phyloP scores from a whole-genome alignment of 2,888 invertebrate genomes.

The Ochlodes sylvanus region DNA sequence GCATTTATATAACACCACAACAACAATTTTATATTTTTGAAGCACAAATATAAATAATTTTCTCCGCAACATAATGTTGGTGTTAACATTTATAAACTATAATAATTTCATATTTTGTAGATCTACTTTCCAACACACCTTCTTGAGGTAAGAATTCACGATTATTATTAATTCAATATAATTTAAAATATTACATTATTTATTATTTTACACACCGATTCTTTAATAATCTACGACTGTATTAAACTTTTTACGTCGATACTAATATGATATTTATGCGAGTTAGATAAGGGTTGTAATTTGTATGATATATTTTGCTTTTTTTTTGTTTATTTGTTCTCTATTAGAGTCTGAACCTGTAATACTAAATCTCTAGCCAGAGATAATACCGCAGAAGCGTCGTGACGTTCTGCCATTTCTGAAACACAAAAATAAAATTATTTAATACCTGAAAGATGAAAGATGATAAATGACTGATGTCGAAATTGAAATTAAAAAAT shows the following conservation, averaged over 20 bases:
- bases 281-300: conserved; percentile 3
- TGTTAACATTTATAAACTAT: conserved; percentile 22
- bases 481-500: no score
- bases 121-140: conserved; percentile 18
- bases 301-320: background rate
- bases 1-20: background rate
- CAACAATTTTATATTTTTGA: conserved; percentile 3
- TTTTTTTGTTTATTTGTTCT: conserved; percentile 93
- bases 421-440: conserved; percentile 59
- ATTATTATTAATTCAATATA: no score
- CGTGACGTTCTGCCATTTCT: conserved; percentile 99
- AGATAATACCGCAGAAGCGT: conserved; percentile 92
- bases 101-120: conserved; percentile 14
- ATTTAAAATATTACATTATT: conserved; percentile 21
- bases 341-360: conserved; percentile 95
- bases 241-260: conserved; percentile 32
- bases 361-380: conserved; percentile 94
- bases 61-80: background rate
- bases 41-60: conserved; percentile 14
- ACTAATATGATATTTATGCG: conserved; percentile 5
- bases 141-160: conserved; percentile 11
- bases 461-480: no score
- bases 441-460: no score
- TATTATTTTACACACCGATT: conserved; percentile 29
- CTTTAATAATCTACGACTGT: conserved; percentile 36